Evolutionary conservation across 2,797 vertebrate genomes (phyloP).

Genomic region (Adrianichthys oophorus): DNA sequence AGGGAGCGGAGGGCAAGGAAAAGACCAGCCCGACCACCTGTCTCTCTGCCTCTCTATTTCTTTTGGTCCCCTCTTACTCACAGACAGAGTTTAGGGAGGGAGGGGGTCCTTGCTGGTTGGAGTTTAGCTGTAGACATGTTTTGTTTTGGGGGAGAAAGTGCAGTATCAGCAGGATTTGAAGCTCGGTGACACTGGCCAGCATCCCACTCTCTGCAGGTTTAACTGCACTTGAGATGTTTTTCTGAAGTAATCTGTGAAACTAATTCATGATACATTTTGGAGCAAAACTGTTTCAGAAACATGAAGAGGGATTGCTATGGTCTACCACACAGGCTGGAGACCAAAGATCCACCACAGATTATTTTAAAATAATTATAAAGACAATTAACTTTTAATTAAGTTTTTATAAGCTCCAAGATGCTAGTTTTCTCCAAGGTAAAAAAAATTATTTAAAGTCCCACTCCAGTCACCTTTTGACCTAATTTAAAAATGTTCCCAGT

Average conservation of each 20-base stretch:
- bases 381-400: too few species aligned
- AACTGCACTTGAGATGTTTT: background rate
- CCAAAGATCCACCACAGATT: too few species aligned
- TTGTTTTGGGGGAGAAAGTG: slow-evolving; percentile 63
- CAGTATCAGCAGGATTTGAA: slow-evolving; percentile 67
- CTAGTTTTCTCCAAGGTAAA: too few species aligned
- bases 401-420: too few species aligned
- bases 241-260: background rate
- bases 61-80: slow-evolving; percentile 66
- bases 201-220: slow-evolving; percentile 20
- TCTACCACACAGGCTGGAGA: too few species aligned
- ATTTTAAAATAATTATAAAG: too few species aligned
- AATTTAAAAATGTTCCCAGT: too few species aligned
- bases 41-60: slow-evolving; percentile 66
- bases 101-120: slow-evolving; percentile 17
- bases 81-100: slow-evolving; percentile 34
- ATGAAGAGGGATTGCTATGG: too few species aligned
- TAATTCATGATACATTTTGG: slow-evolving; percentile 1
- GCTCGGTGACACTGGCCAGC: slow-evolving; percentile 45
- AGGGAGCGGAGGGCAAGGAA: slow-evolving; percentile 77
- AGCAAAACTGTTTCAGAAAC: background rate
- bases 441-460: too few species aligned
- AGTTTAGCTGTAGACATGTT: slow-evolving; percentile 65
- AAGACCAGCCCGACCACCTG: slow-evolving; percentile 78
- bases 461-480: too few species aligned